Percentiles rank a stretch among this genome's conserved stretches.
Evolutionary conservation across 1,140 invertebrate genomes (phyloP).

Genomic region (Drosophila orena): DNA sequence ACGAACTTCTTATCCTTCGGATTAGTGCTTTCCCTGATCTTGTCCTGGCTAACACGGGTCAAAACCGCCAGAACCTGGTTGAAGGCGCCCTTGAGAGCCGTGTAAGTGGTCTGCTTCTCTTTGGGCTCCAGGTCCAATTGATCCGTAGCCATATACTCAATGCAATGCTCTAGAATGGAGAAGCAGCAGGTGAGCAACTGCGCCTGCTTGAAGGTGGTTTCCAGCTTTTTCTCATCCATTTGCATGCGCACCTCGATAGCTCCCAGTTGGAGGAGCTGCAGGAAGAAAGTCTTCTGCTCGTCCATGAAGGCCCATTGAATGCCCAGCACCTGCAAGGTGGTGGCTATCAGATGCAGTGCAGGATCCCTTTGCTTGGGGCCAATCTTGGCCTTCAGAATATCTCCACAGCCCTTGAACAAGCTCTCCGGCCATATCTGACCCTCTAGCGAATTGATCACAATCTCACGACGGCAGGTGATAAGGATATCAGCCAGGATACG

Average conservation of each 20-base stretch:
- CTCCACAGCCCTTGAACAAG: slow-evolving; percentile 91
- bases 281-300: slow-evolving; percentile 92
- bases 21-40: slow-evolving; percentile 87
- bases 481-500: slow-evolving; percentile 90
- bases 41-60: slow-evolving; percentile 90
- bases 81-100: slow-evolving; percentile 95
- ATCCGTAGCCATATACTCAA: slow-evolving; percentile 92
- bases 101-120: slow-evolving; percentile 95
- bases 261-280: slow-evolving; percentile 93
- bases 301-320: slow-evolving; percentile 92
- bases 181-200: slow-evolving; percentile 94
- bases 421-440: slow-evolving; percentile 92
- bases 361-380: slow-evolving; percentile 94
- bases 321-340: slow-evolving; percentile 92
- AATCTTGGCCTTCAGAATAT: slow-evolving; percentile 94
- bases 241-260: slow-evolving; percentile 97
- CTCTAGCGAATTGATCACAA: slow-evolving; percentile 87
- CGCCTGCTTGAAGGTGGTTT: slow-evolving; percentile 90
- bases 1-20: slow-evolving; percentile 91
- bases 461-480: slow-evolving; percentile 89
- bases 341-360: slow-evolving; percentile 92
- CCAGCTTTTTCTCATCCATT: slow-evolving; percentile 93
- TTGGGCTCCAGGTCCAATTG: slow-evolving; percentile 93
- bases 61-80: slow-evolving; percentile 92
- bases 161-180: slow-evolving; percentile 91